Evolutionary conservation across 1,140 invertebrate species (phyloP), one percentile per base, ranked within the genome.

Genomic region (Araneus ventricosus): DNA sequence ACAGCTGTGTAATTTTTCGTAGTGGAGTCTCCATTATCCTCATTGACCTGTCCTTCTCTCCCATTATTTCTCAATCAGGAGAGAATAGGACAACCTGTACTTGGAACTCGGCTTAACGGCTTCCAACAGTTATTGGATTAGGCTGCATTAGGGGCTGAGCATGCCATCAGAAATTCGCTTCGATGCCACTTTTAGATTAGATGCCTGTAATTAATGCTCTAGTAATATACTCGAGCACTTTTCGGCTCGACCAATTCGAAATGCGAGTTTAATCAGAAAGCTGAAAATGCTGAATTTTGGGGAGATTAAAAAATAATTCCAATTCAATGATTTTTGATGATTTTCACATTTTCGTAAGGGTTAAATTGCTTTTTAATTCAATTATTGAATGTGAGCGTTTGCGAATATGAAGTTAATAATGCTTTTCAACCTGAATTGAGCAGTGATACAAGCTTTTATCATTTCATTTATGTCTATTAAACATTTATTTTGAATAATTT

Each of bases 41-140:
- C 5, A 75, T 34, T 75, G 14, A 75, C 30, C n/a, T 63, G 59
- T n/a, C 59, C 30, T 27, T 67, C n/a, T n/a, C 63, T 67, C 24
- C n/a, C 20, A 75, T 75, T 75, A 75, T 75, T 75, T 75, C 70
- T 75, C 70, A 34, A 75, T 75, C 70, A 75, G 27, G 30, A 75
- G 14, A 30, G 27, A 75, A 75, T 75, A 22, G 27, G 30, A 75
- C 70, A 37, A 75, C 10, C 70, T 34, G 14, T 75, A 14, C 30
- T 75, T 75, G 70, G 27, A 75, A 37, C 30, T 30, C 30, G 27
- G 67, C 67, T 70, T 70, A 70, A 70, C 67, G 70, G 70, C 30
- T 30, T 37, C 30, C 34, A 75, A 17, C 70, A 75, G 70, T 75
- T 75, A 75, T 75, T 75, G 70, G 70, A 75, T 75, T 75, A 75